phyloP scores from a whole-genome alignment of 2,888 invertebrate species.

The Agonopterix heracliana region DNA sequence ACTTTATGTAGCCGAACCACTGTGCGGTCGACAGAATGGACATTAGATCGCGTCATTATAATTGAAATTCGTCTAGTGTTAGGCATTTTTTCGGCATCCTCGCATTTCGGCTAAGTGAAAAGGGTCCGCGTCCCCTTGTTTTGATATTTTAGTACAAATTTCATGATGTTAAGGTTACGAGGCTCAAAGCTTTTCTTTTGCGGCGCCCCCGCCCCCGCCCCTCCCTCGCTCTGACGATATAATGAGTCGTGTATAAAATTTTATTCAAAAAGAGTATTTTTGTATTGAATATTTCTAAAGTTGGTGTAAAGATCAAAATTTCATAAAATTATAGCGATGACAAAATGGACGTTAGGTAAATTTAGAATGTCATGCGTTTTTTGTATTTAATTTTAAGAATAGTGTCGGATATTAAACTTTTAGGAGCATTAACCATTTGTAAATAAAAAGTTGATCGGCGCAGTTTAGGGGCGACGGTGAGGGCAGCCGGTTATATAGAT shows the following conservation, averaged over 20 bases:
- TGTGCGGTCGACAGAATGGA: slow-evolving; percentile 18
- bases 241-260: slow-evolving; percentile 74
- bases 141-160: slow-evolving; percentile 77
- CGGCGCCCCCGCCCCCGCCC: slow-evolving; percentile 51
- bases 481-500: slow-evolving; percentile 64
- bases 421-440: slow-evolving; percentile 84
- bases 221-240: slow-evolving; percentile 45
- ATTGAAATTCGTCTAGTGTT: slow-evolving; percentile 65
- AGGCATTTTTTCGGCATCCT: slow-evolving; percentile 75
- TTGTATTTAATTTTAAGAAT: slow-evolving; percentile 78
- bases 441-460: slow-evolving; percentile 72
- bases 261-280: slow-evolving; percentile 78
- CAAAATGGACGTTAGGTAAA: slow-evolving; percentile 71
- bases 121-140: slow-evolving; percentile 68
- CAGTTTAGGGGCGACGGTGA: slow-evolving; percentile 44
- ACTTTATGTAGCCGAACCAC: slow-evolving; percentile 17
- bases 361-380: slow-evolving; percentile 74
- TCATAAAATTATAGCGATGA: slow-evolving; percentile 75
- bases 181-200: slow-evolving; percentile 76
- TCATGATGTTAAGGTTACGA: slow-evolving; percentile 75
- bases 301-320: slow-evolving; percentile 78
- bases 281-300: slow-evolving; percentile 78
- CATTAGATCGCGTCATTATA: neutral
- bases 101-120: slow-evolving; percentile 76
- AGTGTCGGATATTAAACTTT: slow-evolving; percentile 79